A percentile compares a stretch with the other conserved stretches of the same genome.
Evolutionary conservation across 2,888 invertebrate species (phyloP).

Genomic region (Cynaeus angustus): DNA sequence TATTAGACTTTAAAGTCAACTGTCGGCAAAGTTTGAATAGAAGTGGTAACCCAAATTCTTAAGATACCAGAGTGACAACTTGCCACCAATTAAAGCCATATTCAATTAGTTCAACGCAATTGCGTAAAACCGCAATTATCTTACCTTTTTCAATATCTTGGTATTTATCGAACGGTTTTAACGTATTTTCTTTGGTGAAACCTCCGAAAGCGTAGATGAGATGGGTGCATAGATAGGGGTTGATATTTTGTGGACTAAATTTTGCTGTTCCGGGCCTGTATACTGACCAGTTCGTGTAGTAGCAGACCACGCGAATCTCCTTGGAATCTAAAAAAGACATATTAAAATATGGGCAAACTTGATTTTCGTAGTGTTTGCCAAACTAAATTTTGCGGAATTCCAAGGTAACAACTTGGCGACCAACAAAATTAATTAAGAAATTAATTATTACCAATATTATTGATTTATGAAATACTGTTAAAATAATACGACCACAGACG

Average conservation of each 20-base stretch:
- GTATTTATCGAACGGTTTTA: constrained; percentile 95
- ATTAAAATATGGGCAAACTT: not conserved
- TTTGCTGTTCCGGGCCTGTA: constrained; percentile 93
- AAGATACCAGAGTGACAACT: constrained; percentile 23
- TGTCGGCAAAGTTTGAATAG: constrained; percentile 3
- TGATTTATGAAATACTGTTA: not conserved
- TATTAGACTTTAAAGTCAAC: constrained; percentile 1
- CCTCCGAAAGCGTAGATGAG: constrained; percentile 95
- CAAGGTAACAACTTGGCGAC: not conserved
- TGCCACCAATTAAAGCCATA: constrained; percentile 24
- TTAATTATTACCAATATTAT: not conserved
- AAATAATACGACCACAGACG: not conserved
- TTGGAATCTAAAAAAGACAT: constrained; percentile 68
- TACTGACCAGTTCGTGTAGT: constrained; percentile 96
- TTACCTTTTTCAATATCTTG: constrained; percentile 96
- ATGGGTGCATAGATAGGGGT: constrained; percentile 95
- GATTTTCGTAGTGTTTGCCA: too few species aligned
- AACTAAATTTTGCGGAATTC: constrained; percentile 12
- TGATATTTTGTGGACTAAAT: constrained; percentile 94
- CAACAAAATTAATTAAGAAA: constrained; percentile 5
- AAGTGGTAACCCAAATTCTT: constrained; percentile 39
- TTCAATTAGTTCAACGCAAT: constrained; percentile 26
- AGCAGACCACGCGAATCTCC: constrained; percentile 89
- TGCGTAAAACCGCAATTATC: constrained; percentile 46
- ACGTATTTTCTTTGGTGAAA: constrained; percentile 91